A percentile compares a stretch with the other conserved stretches of the same genome.
Evolutionary conservation across 2,888 invertebrate genomes (phyloP).

Genomic region (Idaea dimidiata): DNA sequence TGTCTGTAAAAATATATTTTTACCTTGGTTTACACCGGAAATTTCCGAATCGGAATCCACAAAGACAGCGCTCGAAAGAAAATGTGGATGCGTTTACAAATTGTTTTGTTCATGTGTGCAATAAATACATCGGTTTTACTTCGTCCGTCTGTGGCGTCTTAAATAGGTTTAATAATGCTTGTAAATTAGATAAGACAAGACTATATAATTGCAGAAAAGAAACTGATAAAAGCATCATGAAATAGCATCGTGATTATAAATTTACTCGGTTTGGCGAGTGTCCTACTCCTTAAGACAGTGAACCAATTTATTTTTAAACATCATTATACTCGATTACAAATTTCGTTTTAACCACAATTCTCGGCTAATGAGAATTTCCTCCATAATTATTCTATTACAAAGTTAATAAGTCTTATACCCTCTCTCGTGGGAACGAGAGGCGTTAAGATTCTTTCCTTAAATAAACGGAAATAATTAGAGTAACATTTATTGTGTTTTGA

Average conservation of each 20-base stretch:
- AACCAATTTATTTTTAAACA: slow-evolving; percentile 28
- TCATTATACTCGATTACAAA: slow-evolving; percentile 30
- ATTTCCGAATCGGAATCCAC: no score
- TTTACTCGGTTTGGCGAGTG: background rate
- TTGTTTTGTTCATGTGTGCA: no score
- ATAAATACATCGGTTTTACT: no score
- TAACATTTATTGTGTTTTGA: background rate
- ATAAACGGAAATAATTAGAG: background rate
- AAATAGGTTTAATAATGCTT: no score
- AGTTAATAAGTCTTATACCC: slow-evolving; percentile 44
- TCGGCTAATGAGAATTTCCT: slow-evolving; percentile 45
- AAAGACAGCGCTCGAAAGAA: no score
- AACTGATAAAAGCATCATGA: slow-evolving; percentile 13
- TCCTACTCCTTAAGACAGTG: slow-evolving; percentile 13
- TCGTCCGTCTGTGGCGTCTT: no score
- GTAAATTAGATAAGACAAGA: no score
- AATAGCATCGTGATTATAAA: slow-evolving; percentile 15
- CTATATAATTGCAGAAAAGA: background rate
- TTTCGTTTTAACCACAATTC: slow-evolving; percentile 39
- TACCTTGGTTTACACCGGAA: no score
- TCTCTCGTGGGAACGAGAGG: slow-evolving; percentile 31
- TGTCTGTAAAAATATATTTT: no score
- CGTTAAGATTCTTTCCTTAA: background rate
- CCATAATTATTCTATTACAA: slow-evolving; percentile 51
- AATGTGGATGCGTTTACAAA: no score